Evolutionary conservation across 1,140 invertebrate species (phyloP), one percentile per base, ranked within the genome.

Genomic region (Lucilia sericata): DNA sequence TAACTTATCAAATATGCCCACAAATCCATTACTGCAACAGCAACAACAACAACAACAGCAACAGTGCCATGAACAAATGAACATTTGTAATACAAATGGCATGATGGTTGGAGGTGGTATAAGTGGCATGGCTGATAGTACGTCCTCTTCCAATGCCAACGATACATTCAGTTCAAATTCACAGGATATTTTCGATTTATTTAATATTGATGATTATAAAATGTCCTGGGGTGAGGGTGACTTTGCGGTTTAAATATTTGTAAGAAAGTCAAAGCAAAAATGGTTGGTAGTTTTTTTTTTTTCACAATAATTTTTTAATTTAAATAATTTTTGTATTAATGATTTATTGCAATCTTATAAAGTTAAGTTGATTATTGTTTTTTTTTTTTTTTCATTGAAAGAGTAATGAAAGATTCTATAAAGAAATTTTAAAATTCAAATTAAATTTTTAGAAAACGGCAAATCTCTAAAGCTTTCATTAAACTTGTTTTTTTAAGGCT

Each of bases 151-250:
- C 4, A 75, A 21, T 12, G 17, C 78, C 25, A 74, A 21, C 5
- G 89, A 90, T 85, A 85, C 88, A 30, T 90, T 90, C 83, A 87
- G 87, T 86, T 87, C 86, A 76, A 25, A n/a, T 13, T 51, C 76
- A 10, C n/a, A n/a, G 42, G 89, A 91, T 42, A 89, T 90, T 34
- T 89, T 91, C 75, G 90, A 91, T 86, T 85, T 91, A 82, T 91
- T 91, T 86, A 91, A 89, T 84, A 91, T 91, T 49, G 90, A 91
- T 84, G 90, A 91, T 84, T 91, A 89, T 84, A 91, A 91, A 84
- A 91, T 91, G 90, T 88, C 87, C 47, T 91, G 89, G 89, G 89
- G 89, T 55, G 87, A 88, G 36, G 88, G 88, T 3, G 90, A 91
- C 82, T 91, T 90, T 84, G 90, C 90, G 13, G 90, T 91, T n/a